Base-by-base conservation (phyloP, 1,140 invertebrate species). In the honey bee (Apis mellifera) region DNA sequence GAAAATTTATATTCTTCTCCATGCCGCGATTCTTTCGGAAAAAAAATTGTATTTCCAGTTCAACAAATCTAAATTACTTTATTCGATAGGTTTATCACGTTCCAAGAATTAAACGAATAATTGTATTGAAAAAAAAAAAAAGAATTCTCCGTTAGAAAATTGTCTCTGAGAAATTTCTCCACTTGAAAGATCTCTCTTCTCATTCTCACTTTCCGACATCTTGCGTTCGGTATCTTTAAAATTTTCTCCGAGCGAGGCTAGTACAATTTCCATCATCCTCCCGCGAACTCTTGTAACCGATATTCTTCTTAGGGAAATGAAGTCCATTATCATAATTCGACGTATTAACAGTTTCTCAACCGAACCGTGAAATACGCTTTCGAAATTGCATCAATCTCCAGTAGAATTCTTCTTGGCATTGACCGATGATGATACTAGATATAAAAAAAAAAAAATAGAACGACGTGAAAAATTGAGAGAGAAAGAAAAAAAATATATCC, bases 271-370 rank as follows among this genome's bases (percentile, higher is more conserved):
- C 23, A 23, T 21, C 66, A 13, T 19, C 23, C 7, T 55, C 9
- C 7, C 5, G 5, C 32, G 65, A 78, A 70, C 3, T 32, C 65
- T 60, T 42, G 76, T 71, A 59, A 57, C 54, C 21, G 54, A 70
- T 42, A 78, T 13, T n/a, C 55, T 17, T 23, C 15, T 50, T 19
- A 1, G 15, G 0, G 48, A 23, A 23, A 71, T 50, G 66, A 78
- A 70, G 66, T 78, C 71, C 66, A 71, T 78, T 78, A 71, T 70
- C 42, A 71, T 71, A 71, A 78, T 48, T 78, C 76, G 32, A 26
- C 52, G 54, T 32, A 12, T 23, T 78, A 78, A 78, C 71, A 23
- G 66, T 71, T 78, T 52, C 66, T 50, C 54, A 57, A 54, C 52
- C 48, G 66, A 78, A 71, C 66, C 42, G 23, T 59, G 66, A 71